Evolutionary conservation across 2,113 vertebrate species (phyloP), one percentile per base, ranked within the genome.

Genomic region (Camelus dromedarius): DNA sequence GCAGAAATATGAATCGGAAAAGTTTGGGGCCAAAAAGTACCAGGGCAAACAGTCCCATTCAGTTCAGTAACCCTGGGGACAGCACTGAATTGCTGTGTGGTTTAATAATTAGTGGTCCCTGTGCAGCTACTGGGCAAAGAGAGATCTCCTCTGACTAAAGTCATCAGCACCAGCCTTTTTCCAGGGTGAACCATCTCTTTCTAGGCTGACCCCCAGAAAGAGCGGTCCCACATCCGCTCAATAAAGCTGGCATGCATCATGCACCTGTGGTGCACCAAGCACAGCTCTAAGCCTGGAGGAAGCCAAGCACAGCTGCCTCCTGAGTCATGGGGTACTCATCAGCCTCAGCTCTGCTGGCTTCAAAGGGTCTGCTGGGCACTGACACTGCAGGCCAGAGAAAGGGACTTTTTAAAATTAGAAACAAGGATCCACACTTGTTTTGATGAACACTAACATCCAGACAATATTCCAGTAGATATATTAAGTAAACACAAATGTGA

Each of bases 401-500:
- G 95, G 50, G 88, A 97, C 81, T 96, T 98, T 95, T 5, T 24
- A 84, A 75, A 92, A 89, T 84, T 93, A 92, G 95, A 97, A 98
- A 96, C 50, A 93, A 97, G 35, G 76, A 89, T 70, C 77, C 72
- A 69, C 89, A 96, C 93, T 95, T 98, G 73, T 38, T 56, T 72
- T 97, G 92, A 97, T 98, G 96, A 97, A 97, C 91, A 89, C 1
- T 4, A 0, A 87, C 89, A 93, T 89, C 91, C 83, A 50, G 56
- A 67, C 7, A 69, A 80, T 64, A 94, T 91, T 93, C 56, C 50
- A 75, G 75, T 4, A 93, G 64, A 50, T 93, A 58, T 95, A 54
- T 80, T 97, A 93, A 96, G 97, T 77, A 97, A 98, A 97, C 73
- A 96, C 18, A 92, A 93, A 81, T 96, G 94, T 98, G 97, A 98